Conservation (phyloP, 2,113 vertebrate species). For the Papio anubis region DNA sequence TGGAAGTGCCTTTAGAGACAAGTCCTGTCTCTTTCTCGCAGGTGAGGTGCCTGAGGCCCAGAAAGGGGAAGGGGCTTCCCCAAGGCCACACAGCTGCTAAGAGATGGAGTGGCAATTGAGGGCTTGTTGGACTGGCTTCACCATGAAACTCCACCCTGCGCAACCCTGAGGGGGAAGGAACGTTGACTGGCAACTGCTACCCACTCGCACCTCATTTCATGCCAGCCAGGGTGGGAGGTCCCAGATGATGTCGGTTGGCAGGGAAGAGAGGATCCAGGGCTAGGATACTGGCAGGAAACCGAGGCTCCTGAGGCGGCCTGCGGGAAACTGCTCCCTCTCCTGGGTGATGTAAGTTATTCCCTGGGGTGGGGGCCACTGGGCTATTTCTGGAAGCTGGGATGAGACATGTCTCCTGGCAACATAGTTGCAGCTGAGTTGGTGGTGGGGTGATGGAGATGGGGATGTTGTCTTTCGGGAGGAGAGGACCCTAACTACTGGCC, state of each 20-base stretch:
- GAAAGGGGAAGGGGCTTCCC: constrained; percentile 21
- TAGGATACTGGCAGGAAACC: constrained; percentile 47
- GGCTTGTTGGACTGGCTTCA: neutral
- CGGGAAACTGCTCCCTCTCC: constrained; percentile 72
- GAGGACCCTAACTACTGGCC: neutral
- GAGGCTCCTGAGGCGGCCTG: constrained; percentile 24
- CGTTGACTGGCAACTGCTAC: constrained; percentile 1
- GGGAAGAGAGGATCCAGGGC: constrained; percentile 10
- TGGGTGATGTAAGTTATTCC: constrained; percentile 76
- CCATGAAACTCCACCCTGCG: neutral
- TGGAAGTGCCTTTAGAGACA: neutral
- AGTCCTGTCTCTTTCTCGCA: neutral
- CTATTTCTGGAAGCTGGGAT: constrained; percentile 78
- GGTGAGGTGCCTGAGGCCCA: constrained; percentile 15
- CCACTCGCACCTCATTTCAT: neutral
- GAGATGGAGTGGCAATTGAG: neutral
- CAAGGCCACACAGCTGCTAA: constrained; percentile 33
- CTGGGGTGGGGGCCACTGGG: constrained; percentile 70
- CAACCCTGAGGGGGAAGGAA: neutral
- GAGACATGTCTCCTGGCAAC: constrained; percentile 76
- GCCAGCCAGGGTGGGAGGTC: constrained; percentile 63
- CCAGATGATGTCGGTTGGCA: constrained; percentile 26
- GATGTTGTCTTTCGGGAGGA: neutral
- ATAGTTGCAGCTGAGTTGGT: constrained; percentile 49
- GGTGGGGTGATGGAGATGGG: constrained; percentile 51